Base-by-base conservation (phyloP, 2,797 vertebrate species). In the Halcyon badia region DNA sequence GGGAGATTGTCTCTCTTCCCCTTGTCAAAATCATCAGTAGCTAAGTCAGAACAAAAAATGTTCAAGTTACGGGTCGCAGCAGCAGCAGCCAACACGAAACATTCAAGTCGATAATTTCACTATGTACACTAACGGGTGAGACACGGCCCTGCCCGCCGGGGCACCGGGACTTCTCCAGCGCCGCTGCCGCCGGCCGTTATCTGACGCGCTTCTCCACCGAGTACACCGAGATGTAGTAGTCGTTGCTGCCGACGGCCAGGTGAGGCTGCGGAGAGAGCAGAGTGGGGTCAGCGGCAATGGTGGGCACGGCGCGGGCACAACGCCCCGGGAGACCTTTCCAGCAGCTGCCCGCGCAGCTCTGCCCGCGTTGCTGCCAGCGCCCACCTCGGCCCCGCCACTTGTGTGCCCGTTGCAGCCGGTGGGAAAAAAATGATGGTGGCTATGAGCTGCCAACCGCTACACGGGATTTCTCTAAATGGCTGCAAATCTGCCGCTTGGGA, bases 221-320 rank as follows among this genome's bases (percentile, higher is more conserved):
- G 97, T 99, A 99, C 98, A 99, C 99, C 54, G 99, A 99, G 99
- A 99, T 99, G 98, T 99, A 99, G 99, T 99, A 99, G 98, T 99
- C 99, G 5, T 99, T 99, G 98, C 99, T 99, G 89, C 99, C 99
- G 12, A 99, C 99, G 1, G 99, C 99, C 98, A 99, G 97, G 93
- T 99, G 99, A 9, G 99, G 99, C 99, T 99, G 98, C 3, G 39
- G 88, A 58, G 25, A 76, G 75, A 82, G 83, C 41, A 49, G 11
- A 68, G 24, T 19, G 16, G 44, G 44, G 10, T 66, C 31, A 66
- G 35, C 35, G 25, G 46, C 18, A 44, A 20, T 9, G 18, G 42
- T 9, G 42, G 41, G 41, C 41, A 41, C 41, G 16, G 41, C 41
- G 41, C 41, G 15, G 41, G 41, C 41, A 41, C 14, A 41, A 41